A percentile compares a stretch with the other conserved stretches of the same genome.
Conservation (phyloP, 2,113 vertebrate species). For the Daubentonia madagascariensis region DNA sequence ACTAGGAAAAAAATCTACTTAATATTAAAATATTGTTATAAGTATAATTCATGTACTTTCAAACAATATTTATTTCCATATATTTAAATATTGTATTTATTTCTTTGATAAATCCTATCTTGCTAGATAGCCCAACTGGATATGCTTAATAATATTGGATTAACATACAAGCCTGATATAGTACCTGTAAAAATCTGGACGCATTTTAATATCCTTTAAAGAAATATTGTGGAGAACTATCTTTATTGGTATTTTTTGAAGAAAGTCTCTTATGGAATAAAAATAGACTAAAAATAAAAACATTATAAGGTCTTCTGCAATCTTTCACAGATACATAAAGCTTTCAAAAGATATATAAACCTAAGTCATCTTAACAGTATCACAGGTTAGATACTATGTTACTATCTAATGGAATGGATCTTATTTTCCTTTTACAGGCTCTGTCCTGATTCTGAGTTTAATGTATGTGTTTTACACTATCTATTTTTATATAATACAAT, state of each 20-base stretch:
- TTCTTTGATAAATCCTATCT: not conserved
- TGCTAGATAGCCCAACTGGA: not conserved
- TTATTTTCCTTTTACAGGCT: slow-evolving; percentile 35
- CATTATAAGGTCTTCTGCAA: slow-evolving; percentile 7
- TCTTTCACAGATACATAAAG: not conserved
- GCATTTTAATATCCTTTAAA: not conserved
- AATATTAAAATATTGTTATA: not conserved
- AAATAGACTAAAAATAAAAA: not conserved
- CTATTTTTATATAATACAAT: slow-evolving; percentile 64
- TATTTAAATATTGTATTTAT: not conserved
- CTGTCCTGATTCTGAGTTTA: slow-evolving; percentile 60
- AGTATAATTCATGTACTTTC: not conserved
- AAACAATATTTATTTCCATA: not conserved
- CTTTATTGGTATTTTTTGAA: not conserved
- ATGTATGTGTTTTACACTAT: slow-evolving; percentile 21
- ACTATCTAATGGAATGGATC: slow-evolving; percentile 34
- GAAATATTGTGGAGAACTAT: not conserved
- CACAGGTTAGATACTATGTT: slow-evolving; percentile 50
- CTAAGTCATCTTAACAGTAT: slow-evolving; percentile 50
- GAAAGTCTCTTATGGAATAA: not conserved
- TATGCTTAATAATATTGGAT: not conserved
- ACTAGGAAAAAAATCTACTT: not conserved
- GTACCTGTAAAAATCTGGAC: not conserved
- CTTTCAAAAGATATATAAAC: slow-evolving; percentile 18
- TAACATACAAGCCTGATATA: not conserved